Evolutionary conservation across 2,797 vertebrate species (phyloP), one percentile per base, ranked within the genome.

Genomic region (Dendrocincla fuliginosa): DNA sequence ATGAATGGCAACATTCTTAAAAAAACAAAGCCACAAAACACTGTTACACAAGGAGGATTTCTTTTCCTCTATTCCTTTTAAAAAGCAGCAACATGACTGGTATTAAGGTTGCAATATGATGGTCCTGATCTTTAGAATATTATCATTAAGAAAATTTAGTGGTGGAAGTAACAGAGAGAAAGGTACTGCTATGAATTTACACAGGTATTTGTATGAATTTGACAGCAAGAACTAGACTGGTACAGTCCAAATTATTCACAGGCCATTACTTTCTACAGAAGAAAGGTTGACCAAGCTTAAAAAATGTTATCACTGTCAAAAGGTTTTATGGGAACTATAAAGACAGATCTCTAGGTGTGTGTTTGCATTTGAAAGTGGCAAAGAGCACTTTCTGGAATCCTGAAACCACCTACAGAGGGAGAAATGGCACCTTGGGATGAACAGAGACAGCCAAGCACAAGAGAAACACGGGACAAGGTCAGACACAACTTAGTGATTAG

Each of bases 271-370:
- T 78, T 53, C 63, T 50, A 39, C 12, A 47, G 20, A 44, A 22
- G 17, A n/a, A 84, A 68, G 6, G 0, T 0, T 27, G 74, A 77
- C 17, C 35, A 50, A 37, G 20, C 27, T 78, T 39, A 50, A 64
- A n/a, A 77, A 32, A 11, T 9, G 47, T 17, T 47, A 37, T 18
- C 14, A 4, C 18, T 84, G 44, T 32, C 0, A 0, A 15, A 0
- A 69, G 35, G 37, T 28, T 91, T 76, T 39, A 53, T 35, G 35
- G 44, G 67, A 86, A 49, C 47, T 20, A 25, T 3, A 41, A 20
- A 56, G 16, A 42, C 9, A 50, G n/a, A 49, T 23, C 4, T 1
- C 27, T 1, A 60, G 16, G 8, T 8, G 25, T 2, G 19, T 59
- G 35, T 0, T n/a, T 53, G 50, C 22, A 47, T 20, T 71, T 82